These are phyloP conservation scores for Anagyrus pseudococci DNA, from an alignment of 2,888 invertebrate genomes.

Conservation along the genomic window DNA sequence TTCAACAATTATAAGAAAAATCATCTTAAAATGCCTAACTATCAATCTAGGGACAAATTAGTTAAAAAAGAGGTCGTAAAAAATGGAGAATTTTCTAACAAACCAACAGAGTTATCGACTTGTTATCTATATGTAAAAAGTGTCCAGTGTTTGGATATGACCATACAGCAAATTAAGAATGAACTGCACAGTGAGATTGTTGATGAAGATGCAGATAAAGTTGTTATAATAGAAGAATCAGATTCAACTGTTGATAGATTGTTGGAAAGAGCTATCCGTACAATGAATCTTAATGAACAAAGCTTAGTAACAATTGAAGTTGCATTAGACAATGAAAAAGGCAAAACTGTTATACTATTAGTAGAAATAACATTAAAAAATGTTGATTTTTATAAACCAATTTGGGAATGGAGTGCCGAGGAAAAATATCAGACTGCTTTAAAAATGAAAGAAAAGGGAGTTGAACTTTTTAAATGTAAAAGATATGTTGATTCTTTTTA, in stretches of 20 bases:
- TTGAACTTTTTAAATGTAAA: slow-evolving; percentile 70
- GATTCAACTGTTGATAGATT: slow-evolving; percentile 65
- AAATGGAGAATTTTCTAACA: slow-evolving; percentile 43
- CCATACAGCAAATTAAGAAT: slow-evolving; percentile 38
- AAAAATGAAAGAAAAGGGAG: slow-evolving; percentile 68
- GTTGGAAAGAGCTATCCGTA: slow-evolving; percentile 65
- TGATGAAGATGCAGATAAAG: slow-evolving; percentile 38
- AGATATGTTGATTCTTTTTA: slow-evolving; percentile 74
- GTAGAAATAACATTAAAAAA: slow-evolving; percentile 62
- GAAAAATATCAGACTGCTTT: slow-evolving; percentile 64
- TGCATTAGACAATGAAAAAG: slow-evolving; percentile 49
- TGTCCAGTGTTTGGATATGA: slow-evolving; percentile 10
- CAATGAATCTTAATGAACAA: slow-evolving; percentile 65
- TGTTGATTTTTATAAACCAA: slow-evolving; percentile 63
- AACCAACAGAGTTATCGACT: slow-evolving; percentile 50
- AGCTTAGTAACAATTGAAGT: slow-evolving; percentile 56
- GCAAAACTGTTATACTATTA: slow-evolving; percentile 57
- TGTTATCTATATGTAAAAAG: slow-evolving; percentile 49
- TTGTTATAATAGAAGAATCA: slow-evolving; percentile 62
- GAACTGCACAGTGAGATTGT: slow-evolving; percentile 59
- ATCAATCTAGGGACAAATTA: slow-evolving; percentile 39
- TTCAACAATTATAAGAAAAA: no score
- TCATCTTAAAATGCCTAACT: slow-evolving; percentile 18
- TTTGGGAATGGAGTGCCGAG: slow-evolving; percentile 68
- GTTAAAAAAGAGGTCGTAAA: slow-evolving; percentile 49